Evolutionary conservation across 92 coral and sea anemone species (phyloP).

Genomic region (Epizoanthus fatuus): DNA sequence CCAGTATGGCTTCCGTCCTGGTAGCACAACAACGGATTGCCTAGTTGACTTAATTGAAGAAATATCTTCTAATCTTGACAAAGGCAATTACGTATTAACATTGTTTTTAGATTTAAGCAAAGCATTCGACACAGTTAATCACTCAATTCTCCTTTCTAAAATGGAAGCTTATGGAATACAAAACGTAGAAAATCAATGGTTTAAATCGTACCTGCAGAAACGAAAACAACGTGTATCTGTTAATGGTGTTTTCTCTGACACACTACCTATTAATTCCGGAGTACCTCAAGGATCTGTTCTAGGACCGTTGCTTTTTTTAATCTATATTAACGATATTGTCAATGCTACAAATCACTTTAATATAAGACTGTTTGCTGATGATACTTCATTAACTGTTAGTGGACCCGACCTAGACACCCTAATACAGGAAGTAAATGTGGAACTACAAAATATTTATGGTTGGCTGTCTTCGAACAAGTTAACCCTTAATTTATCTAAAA

Average conservation of each 20-base stretch:
- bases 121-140: slow-evolving; percentile 49
- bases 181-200: slow-evolving; percentile 49
- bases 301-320: slow-evolving; percentile 54
- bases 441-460: slow-evolving; percentile 8
- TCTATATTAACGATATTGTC: slow-evolving; percentile 46
- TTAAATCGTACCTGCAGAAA: slow-evolving; percentile 53
- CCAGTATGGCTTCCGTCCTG: slow-evolving; percentile 48
- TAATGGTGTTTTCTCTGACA: slow-evolving; percentile 46
- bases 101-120: slow-evolving; percentile 56
- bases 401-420: slow-evolving; percentile 30
- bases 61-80: slow-evolving; percentile 43
- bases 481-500: slow-evolving; percentile 11
- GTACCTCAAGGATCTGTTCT: slow-evolving; percentile 63
- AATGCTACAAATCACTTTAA: slow-evolving; percentile 27
- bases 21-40: slow-evolving; percentile 50
- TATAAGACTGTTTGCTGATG: slow-evolving; percentile 34
- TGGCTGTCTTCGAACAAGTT: slow-evolving; percentile 26
- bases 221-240: slow-evolving; percentile 47
- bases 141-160: slow-evolving; percentile 55
- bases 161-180: slow-evolving; percentile 44
- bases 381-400: slow-evolving; percentile 30
- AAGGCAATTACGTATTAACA: slow-evolving; percentile 46
- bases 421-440: slow-evolving; percentile 24
- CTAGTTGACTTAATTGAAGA: slow-evolving; percentile 42
- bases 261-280: slow-evolving; percentile 42